Conservation (phyloP, 2,797 vertebrate species). For the Syngnathus acus region DNA sequence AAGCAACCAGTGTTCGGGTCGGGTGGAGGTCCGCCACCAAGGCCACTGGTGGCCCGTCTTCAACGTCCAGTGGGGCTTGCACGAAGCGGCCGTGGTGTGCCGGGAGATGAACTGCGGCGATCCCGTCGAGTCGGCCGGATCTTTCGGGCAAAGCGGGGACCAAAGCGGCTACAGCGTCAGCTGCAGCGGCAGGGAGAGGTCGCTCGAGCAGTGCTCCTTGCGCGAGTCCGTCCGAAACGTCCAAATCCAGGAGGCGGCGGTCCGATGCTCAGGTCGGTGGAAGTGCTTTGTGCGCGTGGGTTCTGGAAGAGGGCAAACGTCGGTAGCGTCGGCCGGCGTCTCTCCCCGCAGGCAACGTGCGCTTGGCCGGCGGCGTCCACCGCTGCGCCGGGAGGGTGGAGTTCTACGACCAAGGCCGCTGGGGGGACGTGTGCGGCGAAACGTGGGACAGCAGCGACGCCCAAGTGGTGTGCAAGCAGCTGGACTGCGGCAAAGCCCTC, state of each 20-base stretch:
- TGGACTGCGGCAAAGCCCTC: slow-evolving; percentile 42
- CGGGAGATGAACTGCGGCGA: slow-evolving; percentile 61
- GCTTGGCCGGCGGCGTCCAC: slow-evolving; percentile 28
- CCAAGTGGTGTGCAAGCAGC: slow-evolving; percentile 46
- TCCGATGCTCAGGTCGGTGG: slow-evolving; percentile 45
- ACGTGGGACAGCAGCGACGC: slow-evolving; percentile 52
- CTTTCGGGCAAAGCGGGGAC: slow-evolving; percentile 18
- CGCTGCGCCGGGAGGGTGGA: slow-evolving; percentile 54
- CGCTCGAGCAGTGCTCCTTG: slow-evolving; percentile 39
- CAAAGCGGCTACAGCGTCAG: slow-evolving; percentile 24
- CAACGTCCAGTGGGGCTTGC: slow-evolving; percentile 40
- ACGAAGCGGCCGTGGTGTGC: slow-evolving; percentile 58
- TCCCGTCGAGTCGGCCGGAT: slow-evolving; percentile 8
- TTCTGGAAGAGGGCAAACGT: too few relatives aligned
- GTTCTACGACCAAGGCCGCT: slow-evolving; percentile 39
- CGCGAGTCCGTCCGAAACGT: slow-evolving; percentile 7
- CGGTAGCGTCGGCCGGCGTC: too few relatives aligned
- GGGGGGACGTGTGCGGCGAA: slow-evolving; percentile 53
- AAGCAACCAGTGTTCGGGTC: slow-evolving; percentile 50
- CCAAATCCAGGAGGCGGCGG: slow-evolving; percentile 23
- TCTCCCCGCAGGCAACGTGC: slow-evolving; percentile 46
- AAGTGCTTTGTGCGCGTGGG: not conserved
- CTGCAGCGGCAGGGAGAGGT: slow-evolving; percentile 39
- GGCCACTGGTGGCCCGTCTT: slow-evolving; percentile 38
- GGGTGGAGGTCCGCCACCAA: slow-evolving; percentile 41